phyloP scores from a whole-genome alignment of 2,113 vertebrate species.

The Tautogolabrus adspersus region DNA sequence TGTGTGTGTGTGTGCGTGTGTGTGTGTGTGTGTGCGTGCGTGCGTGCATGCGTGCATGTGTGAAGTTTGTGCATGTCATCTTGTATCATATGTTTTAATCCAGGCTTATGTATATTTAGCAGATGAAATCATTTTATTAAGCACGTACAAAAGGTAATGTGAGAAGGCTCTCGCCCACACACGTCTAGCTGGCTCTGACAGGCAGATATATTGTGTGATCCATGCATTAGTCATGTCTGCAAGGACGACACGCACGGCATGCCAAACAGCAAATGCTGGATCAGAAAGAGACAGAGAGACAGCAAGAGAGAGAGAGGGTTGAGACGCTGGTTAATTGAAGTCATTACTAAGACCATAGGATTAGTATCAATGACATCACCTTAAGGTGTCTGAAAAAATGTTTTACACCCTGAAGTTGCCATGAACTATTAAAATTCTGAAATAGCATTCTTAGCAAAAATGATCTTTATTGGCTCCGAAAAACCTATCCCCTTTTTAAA shows the following conservation, averaged over 20 bases:
- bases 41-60: constrained; percentile 1
- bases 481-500: neutral
- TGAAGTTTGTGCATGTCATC: constrained; percentile 8
- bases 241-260: constrained; percentile 46
- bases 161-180: constrained; percentile 53
- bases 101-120: constrained; percentile 58
- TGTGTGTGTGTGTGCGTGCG: constrained; percentile 1
- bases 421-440: constrained; percentile 10
- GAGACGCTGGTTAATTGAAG: constrained; percentile 24
- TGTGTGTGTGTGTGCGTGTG: neutral
- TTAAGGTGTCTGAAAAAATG: constrained; percentile 39
- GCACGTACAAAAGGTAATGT: constrained; percentile 58
- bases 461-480: neutral
- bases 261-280: constrained; percentile 47
- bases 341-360: constrained; percentile 42
- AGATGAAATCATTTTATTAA: constrained; percentile 58
- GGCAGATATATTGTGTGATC: constrained; percentile 54
- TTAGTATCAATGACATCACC: constrained; percentile 48
- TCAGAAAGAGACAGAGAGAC: constrained; percentile 13
- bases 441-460: neutral
- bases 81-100: constrained; percentile 51
- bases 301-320: neutral
- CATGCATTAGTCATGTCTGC: constrained; percentile 63
- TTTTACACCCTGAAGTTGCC: constrained; percentile 46
- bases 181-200: constrained; percentile 57